Conservation (phyloP, 2,888 invertebrate species). For the Ptychoptera albimana region DNA sequence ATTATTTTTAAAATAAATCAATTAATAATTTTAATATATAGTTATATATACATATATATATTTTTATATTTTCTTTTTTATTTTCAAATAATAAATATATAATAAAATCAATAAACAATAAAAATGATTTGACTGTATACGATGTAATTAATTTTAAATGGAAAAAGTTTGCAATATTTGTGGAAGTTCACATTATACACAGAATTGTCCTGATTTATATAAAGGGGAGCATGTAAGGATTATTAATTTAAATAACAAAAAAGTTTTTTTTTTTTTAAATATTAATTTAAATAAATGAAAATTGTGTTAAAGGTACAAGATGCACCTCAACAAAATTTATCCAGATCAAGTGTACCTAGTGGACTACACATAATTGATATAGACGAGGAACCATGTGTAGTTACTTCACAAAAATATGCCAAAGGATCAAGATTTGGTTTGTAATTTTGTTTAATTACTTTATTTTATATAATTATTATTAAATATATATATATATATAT, state of each 20-base stretch:
- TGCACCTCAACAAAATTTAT: slow-evolving; percentile 9
- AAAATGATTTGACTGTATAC: not conserved
- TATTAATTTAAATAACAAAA: not conserved
- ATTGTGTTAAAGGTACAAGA: slow-evolving; percentile 7
- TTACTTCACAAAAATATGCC: slow-evolving; percentile 11
- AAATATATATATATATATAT: not conserved
- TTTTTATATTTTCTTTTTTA: not conserved
- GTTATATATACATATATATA: not conserved
- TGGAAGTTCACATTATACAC: slow-evolving; percentile 4
- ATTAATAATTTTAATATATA: not conserved
- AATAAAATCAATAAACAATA: slow-evolving; percentile 1
- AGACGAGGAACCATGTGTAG: slow-evolving; percentile 7
- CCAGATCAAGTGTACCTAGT: slow-evolving; percentile 9
- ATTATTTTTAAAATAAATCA: not conserved
- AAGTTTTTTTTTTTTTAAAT: not conserved
- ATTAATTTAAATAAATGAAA: too few relatives aligned
- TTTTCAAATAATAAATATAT: not conserved
- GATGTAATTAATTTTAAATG: not conserved
- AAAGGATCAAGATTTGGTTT: slow-evolving; percentile 11
- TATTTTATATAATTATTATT: not conserved
- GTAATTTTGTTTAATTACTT: not conserved
- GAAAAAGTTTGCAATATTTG: slow-evolving; percentile 3
- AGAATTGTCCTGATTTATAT: slow-evolving; percentile 4
- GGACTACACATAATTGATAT: slow-evolving; percentile 9
- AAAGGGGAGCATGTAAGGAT: slow-evolving; percentile 2